Evolutionary conservation across 2,113 vertebrate species (phyloP), one percentile per base, ranked within the genome.

Genomic region (Dipodomys ordii): DNA sequence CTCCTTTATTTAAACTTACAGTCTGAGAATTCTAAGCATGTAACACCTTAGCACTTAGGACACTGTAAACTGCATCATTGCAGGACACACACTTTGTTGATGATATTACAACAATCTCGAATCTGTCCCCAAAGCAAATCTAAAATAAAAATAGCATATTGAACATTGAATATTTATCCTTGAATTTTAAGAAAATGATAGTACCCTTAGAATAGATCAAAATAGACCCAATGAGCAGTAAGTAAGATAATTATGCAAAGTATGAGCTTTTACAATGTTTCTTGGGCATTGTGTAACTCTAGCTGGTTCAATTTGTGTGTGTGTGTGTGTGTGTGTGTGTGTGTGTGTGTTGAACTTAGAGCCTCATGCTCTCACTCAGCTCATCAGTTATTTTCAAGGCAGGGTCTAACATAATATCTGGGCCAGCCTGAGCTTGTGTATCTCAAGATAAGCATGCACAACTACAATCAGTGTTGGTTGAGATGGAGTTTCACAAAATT

Each of bases 91-190:
- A 72, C 35, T 49, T 79, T 73, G 49, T 18, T 74, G 67, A 30
- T 10, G n/a, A 7, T 30, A 62, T 91, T 30, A 72, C 11, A 81
- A 12, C 30, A 32, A 28, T 71, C 44, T 88, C 53, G 71, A 46
- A 9, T 79, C 35, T 83, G 15, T 80, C 67, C 76, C 88, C 72
- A 88, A 62, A 73, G 87, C n/a, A 73, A 44, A 46, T 64, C 76
- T 93, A 15, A 44, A 79, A 57, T 67, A 46, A 88, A 94, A 96
- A 92, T 87, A 87, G n/a, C 67, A n/a, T 22, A 49, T 77, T 64
- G 20, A 27, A 80, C n/a, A 57, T 46, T 1, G 69, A 20, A 68
- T 46, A 71, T 84, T 65, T 82, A 57, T 20, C 23, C 57, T 87
- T 77, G 62, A 83, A 91, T 86, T 93, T 64, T 87, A 77, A 95